Evolutionary conservation across 92 coral and sea anemone species (phyloP).

Genomic region (Bergia sp.): DNA sequence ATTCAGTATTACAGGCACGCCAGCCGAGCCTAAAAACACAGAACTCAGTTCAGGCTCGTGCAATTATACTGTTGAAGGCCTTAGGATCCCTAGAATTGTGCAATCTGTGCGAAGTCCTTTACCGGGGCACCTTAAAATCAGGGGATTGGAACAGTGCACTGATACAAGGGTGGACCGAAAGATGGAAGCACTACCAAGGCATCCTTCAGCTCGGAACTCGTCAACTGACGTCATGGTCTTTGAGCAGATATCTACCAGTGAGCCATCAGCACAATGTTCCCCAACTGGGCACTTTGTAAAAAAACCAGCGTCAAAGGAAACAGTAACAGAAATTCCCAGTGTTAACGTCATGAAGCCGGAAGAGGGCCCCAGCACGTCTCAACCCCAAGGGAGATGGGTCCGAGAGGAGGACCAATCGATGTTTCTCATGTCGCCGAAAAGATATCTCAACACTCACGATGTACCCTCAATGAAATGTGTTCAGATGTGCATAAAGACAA

Average conservation of each 20-base stretch:
- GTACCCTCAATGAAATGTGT: background rate
- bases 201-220: background rate
- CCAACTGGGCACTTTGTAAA: background rate
- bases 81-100: conserved; percentile 16
- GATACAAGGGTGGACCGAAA: background rate
- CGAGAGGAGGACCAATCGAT: background rate
- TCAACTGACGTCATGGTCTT: background rate
- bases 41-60: background rate
- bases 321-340: background rate
- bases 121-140: background rate
- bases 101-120: background rate
- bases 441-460: conserved; percentile 5
- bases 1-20: background rate
- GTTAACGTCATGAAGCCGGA: background rate
- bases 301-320: background rate
- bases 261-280: background rate
- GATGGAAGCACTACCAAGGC: background rate
- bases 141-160: background rate
- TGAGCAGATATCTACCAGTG: background rate
- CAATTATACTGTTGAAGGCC: conserved; percentile 25
- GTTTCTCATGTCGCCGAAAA: background rate
- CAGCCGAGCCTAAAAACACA: background rate
- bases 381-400: conserved; percentile 19
- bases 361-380: background rate
- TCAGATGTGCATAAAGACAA: conserved; percentile 2